phyloP scores from a whole-genome alignment of 1,140 invertebrate species.

The Adoxophyes honmai region DNA sequence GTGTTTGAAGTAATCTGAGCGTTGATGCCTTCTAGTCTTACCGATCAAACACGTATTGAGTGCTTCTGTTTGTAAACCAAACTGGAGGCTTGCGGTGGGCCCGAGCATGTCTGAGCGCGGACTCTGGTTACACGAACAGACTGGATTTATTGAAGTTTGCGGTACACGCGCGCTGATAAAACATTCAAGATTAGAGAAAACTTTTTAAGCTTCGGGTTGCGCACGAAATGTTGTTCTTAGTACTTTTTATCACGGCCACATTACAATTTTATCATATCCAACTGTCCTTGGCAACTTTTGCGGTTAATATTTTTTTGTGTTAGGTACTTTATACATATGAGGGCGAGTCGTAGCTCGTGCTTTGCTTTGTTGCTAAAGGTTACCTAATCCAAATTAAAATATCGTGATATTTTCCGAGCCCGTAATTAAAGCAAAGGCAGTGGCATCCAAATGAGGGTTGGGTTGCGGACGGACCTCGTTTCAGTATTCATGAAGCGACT shows the following conservation, averaged over 20 bases:
- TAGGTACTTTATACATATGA: too few species aligned
- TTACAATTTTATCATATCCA: too few species aligned
- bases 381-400: constrained; percentile 6
- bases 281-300: too few species aligned
- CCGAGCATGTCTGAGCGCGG: not conserved
- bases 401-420: not conserved
- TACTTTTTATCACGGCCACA: too few species aligned
- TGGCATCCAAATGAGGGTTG: constrained; percentile 5
- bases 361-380: not conserved
- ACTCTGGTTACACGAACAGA: not conserved
- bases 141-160: not conserved
- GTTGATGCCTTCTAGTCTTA: too few species aligned
- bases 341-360: too few species aligned
- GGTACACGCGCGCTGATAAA: not conserved
- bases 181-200: not conserved
- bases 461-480: constrained; percentile 15
- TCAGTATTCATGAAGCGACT: constrained; percentile 59
- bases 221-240: too few species aligned
- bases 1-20: too few species aligned
- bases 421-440: constrained; percentile 34
- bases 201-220: too few species aligned
- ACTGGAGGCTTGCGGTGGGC: constrained; percentile 6
- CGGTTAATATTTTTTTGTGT: too few species aligned
- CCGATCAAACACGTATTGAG: not conserved
- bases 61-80: not conserved